Conservation (phyloP, 2,113 vertebrate genomes). For the Neotoma lepida region DNA sequence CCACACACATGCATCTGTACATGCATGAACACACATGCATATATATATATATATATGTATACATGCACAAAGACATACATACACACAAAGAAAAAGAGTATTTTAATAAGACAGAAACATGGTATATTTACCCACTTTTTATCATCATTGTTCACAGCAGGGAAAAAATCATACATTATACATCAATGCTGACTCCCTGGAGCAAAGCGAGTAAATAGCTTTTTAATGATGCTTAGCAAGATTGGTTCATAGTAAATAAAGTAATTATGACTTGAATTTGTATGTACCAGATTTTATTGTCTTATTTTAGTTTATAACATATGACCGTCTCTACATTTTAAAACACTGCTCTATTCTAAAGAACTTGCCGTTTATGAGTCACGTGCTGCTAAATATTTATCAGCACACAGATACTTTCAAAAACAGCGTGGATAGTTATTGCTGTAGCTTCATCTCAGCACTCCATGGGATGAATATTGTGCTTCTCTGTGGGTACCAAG, state of each 20-base stretch:
- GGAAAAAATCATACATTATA: constrained; percentile 38
- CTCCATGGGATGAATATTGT: constrained; percentile 32
- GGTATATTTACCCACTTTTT: constrained; percentile 34
- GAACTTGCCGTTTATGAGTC: constrained; percentile 16
- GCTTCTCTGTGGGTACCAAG: constrained; percentile 37
- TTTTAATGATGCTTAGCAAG: constrained; percentile 54
- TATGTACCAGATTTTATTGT: constrained; percentile 40
- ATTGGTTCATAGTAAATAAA: constrained; percentile 61
- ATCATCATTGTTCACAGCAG: background rate
- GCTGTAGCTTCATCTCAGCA: constrained; percentile 64
- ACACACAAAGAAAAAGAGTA: background rate
- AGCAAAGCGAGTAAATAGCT: constrained; percentile 62
- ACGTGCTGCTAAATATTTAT: constrained; percentile 80
- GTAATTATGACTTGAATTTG: constrained; percentile 56
- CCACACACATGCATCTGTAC: background rate
- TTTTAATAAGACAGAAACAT: constrained; percentile 38
- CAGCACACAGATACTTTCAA: constrained; percentile 76
- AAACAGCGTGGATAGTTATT: constrained; percentile 66
- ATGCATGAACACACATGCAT: background rate
- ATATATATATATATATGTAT: background rate
- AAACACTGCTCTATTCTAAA: constrained; percentile 66
- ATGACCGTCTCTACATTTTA: background rate
- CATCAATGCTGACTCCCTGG: constrained; percentile 45
- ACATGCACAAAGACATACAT: background rate
- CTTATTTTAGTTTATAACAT: constrained; percentile 52